These are phyloP conservation scores for Theocolax elegans DNA, from an alignment of 1,140 invertebrate genomes.

Conservation along the genomic window DNA sequence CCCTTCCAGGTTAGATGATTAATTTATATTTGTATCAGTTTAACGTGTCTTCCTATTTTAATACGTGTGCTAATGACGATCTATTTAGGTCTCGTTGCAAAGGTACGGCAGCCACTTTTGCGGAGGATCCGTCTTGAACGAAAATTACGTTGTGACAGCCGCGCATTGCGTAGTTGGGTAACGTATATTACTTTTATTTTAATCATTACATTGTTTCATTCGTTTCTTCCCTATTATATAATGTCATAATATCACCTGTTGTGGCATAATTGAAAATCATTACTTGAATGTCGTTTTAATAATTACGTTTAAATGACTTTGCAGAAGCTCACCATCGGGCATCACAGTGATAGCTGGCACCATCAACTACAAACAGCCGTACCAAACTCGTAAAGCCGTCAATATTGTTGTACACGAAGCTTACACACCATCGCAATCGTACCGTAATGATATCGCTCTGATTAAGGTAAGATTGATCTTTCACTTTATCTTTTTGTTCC, in stretches of 20 bases:
- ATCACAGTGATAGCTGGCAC: constrained; percentile 1
- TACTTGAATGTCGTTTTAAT: too few relatives aligned
- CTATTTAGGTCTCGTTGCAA: constrained; percentile 25
- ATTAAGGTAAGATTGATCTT: not conserved
- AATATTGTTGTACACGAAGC: not conserved
- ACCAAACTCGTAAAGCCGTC: not conserved
- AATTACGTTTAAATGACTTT: too few relatives aligned
- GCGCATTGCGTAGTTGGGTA: constrained; percentile 21
- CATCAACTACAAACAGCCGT: not conserved
- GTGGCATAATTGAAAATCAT: too few relatives aligned
- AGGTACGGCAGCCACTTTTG: constrained; percentile 5
- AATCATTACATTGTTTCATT: too few relatives aligned
- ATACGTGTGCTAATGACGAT: too few relatives aligned
- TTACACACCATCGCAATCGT: not conserved
- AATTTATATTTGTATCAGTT: too few relatives aligned
- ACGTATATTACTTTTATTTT: too few relatives aligned
- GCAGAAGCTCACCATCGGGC: not conserved
- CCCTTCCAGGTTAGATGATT: constrained; percentile 18
- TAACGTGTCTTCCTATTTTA: too few relatives aligned
- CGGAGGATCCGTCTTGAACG: constrained; percentile 16
- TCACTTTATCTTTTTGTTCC: too few relatives aligned
- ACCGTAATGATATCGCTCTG: not conserved
- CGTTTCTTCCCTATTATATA: too few relatives aligned
- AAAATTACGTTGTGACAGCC: constrained; percentile 25
- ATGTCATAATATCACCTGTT: too few relatives aligned